Conservation (phyloP, 2,797 vertebrate species). For the Halcyon smyrnensis region DNA sequence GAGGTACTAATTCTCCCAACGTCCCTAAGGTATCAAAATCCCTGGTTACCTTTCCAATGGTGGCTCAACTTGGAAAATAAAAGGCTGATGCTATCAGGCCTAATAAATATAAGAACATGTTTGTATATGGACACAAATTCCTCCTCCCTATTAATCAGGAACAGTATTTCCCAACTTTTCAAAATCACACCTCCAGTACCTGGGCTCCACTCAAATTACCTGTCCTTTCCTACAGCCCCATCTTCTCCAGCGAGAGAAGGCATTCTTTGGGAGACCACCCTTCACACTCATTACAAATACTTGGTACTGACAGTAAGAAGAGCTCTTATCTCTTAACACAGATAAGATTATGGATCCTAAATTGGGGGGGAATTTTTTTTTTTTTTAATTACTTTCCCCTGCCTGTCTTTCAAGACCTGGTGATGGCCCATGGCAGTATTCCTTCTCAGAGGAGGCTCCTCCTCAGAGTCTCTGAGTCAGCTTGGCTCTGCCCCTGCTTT, state of each 20-base stretch:
- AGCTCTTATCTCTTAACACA: neutral
- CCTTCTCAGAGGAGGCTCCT: neutral
- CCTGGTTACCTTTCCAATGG: neutral
- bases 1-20: neutral
- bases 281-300: neutral
- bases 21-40: neutral
- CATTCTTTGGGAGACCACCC: neutral
- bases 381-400: neutral
- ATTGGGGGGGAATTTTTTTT: neutral
- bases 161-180: neutral
- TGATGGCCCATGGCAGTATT: neutral
- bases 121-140: fast-evolving
- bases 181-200: neutral
- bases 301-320: neutral
- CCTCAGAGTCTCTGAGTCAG: neutral
- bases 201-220: neutral
- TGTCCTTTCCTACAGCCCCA: neutral
- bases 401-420: neutral
- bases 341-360: neutral
- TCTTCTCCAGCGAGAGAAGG: neutral
- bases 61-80: neutral
- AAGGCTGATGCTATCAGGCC: neutral
- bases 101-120: neutral
- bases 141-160: neutral
- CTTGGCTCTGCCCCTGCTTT: neutral